These are phyloP conservation scores for Lasioglossum albipes DNA, from an alignment of 1,140 invertebrate genomes.

Conservation along the genomic window DNA sequence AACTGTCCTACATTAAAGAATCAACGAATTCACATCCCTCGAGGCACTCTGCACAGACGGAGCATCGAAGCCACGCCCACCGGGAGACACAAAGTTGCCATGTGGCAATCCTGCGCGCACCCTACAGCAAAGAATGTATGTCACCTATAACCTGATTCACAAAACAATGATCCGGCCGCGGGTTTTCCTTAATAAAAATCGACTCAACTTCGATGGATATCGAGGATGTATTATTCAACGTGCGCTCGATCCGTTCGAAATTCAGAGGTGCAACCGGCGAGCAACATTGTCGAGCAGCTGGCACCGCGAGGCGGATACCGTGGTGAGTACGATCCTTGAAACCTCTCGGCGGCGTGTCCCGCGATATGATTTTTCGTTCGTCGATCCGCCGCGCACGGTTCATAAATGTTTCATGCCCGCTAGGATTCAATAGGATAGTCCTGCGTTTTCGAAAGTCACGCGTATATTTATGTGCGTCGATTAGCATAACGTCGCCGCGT, in stretches of 20 bases:
- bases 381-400: constrained; percentile 9
- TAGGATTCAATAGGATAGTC: constrained; percentile 30
- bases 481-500: constrained; percentile 4
- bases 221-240: constrained; percentile 45
- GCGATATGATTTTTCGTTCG: constrained; percentile 26
- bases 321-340: constrained; percentile 16
- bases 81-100: too few species aligned
- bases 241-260: constrained; percentile 18
- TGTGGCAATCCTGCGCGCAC: too few species aligned
- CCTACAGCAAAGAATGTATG: neutral
- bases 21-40: too few species aligned
- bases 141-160: neutral
- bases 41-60: too few species aligned
- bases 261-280: constrained; percentile 9
- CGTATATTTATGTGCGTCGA: neutral
- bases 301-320: neutral
- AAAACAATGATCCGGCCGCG: neutral
- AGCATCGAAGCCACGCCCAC: too few species aligned
- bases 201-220: neutral
- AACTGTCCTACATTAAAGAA: too few species aligned
- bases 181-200: neutral
- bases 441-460: constrained; percentile 11
- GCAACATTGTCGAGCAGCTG: constrained; percentile 5
- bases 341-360: constrained; percentile 8
- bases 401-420: constrained; percentile 43